Conservation (phyloP, 2,113 vertebrate species). For the Vulpes vulpes region DNA sequence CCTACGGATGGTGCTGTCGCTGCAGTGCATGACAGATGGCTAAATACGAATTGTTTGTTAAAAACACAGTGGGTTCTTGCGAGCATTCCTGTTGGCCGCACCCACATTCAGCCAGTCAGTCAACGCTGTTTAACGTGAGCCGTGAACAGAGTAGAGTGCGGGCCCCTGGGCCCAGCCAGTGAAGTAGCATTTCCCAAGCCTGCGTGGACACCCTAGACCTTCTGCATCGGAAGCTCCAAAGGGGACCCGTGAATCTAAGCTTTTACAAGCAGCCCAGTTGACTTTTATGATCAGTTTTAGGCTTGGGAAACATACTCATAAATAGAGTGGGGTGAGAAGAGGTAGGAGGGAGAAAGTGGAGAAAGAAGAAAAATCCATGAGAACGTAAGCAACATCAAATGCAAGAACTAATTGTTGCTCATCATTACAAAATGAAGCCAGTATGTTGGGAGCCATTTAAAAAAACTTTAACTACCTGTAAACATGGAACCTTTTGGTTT, state of each 20-base stretch:
- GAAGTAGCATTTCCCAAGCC: background rate
- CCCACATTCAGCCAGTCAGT: background rate
- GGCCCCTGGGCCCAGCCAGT: background rate
- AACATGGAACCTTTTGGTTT: constrained; percentile 37
- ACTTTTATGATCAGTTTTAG: background rate
- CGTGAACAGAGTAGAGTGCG: background rate
- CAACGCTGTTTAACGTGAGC: background rate
- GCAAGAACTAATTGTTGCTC: background rate
- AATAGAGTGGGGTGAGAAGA: background rate
- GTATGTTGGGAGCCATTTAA: background rate
- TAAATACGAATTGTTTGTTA: constrained; percentile 56
- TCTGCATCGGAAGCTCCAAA: background rate
- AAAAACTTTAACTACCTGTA: background rate
- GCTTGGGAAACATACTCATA: background rate
- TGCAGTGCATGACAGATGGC: constrained; percentile 29
- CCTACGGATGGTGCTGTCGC: background rate
- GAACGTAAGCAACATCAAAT: constrained; percentile 10
- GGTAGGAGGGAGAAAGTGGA: background rate
- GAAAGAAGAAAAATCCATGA: constrained; percentile 19
- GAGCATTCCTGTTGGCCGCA: constrained; percentile 20
- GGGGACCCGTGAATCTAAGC: background rate
- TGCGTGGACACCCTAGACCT: background rate
- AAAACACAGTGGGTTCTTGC: constrained; percentile 71
- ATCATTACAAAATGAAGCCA: no score
- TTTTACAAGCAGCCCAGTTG: background rate